Evolutionary conservation across 2,113 vertebrate genomes (phyloP), one percentile per base, ranked within the genome.

Genomic region (Alethe diademata): DNA sequence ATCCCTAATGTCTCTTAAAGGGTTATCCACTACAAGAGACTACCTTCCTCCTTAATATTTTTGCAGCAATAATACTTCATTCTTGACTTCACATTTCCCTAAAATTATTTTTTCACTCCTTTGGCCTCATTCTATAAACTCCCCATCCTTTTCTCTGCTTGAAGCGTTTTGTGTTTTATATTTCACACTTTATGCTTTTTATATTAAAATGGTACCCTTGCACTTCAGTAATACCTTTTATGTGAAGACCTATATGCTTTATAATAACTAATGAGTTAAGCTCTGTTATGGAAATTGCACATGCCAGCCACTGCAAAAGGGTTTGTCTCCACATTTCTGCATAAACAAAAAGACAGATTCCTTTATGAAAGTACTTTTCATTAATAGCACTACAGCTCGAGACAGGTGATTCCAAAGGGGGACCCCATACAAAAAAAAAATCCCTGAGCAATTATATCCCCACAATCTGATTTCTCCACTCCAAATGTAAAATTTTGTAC

Each of bases 81-180:
- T 95, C 48, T 88, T 84, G 47, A 12, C 58, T 84, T 94, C 78
- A 92, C 19, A 22, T 82, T 96, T 85, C 33, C 60, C 88, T 94
- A 74, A 92, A 88, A 89, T 72, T 94, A 24, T 86, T 95, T 95
- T 79, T 74, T 65, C 19, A 61, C 88, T 94, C 89, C 40, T 85
- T 95, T 90, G 79, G 62, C 71, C 45, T 87, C 36, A 84, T 96
- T 91, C 62, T 78, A 88, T 73, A 90, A 94, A 71, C 28, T 62
- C 86, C 35, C 19, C 31, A 48, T 87, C 45, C 43, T 70, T 93
- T 91, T 84, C 54, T 76, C 43, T 86, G 91, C 78, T 93, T 96
- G 71, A 90, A 88, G 67, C 54, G 1, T 86, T 97, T 95, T 92
- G 75, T 91, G 48, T 47, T 96, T 95, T 92, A 96, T 90, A 70